Evolutionary conservation across 2,888 invertebrate genomes (phyloP), one percentile per base, ranked within the genome.

Genomic region (Malacosoma neustria): DNA sequence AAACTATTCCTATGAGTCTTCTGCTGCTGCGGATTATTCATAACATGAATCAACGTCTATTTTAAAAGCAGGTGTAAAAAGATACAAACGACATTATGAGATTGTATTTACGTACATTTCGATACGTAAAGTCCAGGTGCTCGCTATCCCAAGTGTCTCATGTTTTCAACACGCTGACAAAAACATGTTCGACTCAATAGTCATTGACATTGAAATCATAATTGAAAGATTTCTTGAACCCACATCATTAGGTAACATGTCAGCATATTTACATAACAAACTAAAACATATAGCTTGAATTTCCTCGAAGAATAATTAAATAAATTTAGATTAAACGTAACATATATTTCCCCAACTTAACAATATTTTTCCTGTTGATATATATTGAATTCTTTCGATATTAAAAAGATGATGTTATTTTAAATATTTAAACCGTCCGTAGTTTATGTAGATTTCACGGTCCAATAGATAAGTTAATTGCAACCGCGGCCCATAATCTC

Each of bases 31-130:
- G 48, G 49, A 49, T 49, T 56, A 51, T 57, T 49, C 52, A 53
- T 51, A 49, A 54, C 57, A 65, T 84, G 84, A 84, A 74, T 84
- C 82, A 79, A 75, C 63, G 48, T 53, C 67, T 82, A 76, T 72
- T 76, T 67, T 65, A 67, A 48, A 66, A 56, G 46, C 62, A 55
- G 45, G 55, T 53, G 71, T 58, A 71, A 72, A 69, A 68, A 66
- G 57, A 63, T 61, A 54, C 58, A 64, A 54, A 61, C 63, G 70
- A 67, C 65, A 64, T 5, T 64, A 68, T 62, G 64, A 57, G 51
- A 53, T 61, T 51, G 46, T 45, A 46, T 22, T 22, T 22, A 22
- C 9, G 22, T 22, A 22, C 48, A 51, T 57, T 54, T 58, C 52
- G 40, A 53, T 66, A 55, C 52, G 47, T 46, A 46, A 54, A 50